Evolutionary conservation across 1,140 invertebrate genomes (phyloP).

Genomic region (Pseudoatta argentina): DNA sequence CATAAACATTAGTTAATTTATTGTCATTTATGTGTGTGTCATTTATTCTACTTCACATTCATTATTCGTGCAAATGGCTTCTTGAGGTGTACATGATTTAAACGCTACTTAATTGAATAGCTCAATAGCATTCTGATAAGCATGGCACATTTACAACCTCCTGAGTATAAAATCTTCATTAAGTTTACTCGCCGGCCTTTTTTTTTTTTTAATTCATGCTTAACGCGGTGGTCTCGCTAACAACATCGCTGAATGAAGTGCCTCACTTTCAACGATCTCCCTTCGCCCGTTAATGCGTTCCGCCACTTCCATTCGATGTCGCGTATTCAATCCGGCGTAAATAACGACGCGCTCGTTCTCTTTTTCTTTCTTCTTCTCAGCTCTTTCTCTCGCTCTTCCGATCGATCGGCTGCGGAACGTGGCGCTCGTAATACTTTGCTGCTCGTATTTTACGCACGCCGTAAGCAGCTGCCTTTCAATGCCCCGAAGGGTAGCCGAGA

Average conservation of each 20-base stretch:
- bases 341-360: constrained; percentile 33
- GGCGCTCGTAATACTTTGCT: constrained; percentile 60
- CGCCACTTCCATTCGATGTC: constrained; percentile 54
- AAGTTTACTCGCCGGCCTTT: neutral
- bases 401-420: constrained; percentile 60
- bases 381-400: constrained; percentile 1
- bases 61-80: neutral
- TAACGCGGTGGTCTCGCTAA: constrained; percentile 28
- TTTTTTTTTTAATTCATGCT: constrained; percentile 14
- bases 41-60: neutral
- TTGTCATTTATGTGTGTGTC: neutral
- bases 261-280: constrained; percentile 50
- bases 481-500: constrained; percentile 23
- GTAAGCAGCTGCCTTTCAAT: constrained; percentile 73
- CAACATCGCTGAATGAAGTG: constrained; percentile 44
- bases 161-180: constrained; percentile 15
- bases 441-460: constrained; percentile 68
- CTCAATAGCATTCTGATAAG: constrained; percentile 12
- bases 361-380: neutral
- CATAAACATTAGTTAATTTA: neutral
- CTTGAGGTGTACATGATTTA: neutral
- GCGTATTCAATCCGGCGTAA: constrained; percentile 66
- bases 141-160: neutral
- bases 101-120: constrained; percentile 3
- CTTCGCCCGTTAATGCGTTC: constrained; percentile 57